Evolutionary conservation across 2,113 vertebrate species (phyloP), one percentile per base, ranked within the genome.

Genomic region (Mastomys coucha): DNA sequence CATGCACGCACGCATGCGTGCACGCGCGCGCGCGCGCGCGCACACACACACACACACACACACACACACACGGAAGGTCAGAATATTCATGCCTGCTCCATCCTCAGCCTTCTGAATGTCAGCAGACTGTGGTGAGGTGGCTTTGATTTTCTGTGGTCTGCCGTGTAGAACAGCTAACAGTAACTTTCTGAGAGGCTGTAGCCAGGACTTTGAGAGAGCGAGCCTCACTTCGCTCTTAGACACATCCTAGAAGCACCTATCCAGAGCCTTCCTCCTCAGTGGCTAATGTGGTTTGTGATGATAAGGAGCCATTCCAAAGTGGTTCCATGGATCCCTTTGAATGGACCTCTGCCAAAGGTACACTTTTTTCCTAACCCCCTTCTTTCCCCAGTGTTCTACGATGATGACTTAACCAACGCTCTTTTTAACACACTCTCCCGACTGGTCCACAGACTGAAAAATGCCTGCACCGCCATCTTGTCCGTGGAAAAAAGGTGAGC

Each of bases 401-500:
- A 99, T 0, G 99, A 99, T 2, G 99, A 99, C 67, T 98, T 99
- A 67, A 99, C 99, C 0, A 99, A 99, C 7, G 99, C 98, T 4
- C 96, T 99, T 26, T 99, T 99, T 98, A 98, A 97, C 96, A 99
- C 98, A 0, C 96, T 99, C 5, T 98, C 98, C 72, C 98, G 98
- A 86, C 98, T 99, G 73, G 98, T 98, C 95, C 98, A 96, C 96
- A 98, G 96, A 94, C 97, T 99, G 67, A 96, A 85, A 69, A 98
- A 98, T 8, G 88, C 98, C 93, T 99, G 99, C 97, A 98, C 98
- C 0, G 51, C 99, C 97, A 99, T 99, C 92, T 97, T 99, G 14
- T 99, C 99, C 0, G 97, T 99, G 75, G 99, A 99, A 97, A 99
- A 99, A 98, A 99, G 99, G 99, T 99, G 75, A 98, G 96, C 77